A percentile compares a stretch with the other conserved stretches of the same genome.
phyloP scores from a whole-genome alignment of 2,888 invertebrate species.

The Ethmia dodecea region DNA sequence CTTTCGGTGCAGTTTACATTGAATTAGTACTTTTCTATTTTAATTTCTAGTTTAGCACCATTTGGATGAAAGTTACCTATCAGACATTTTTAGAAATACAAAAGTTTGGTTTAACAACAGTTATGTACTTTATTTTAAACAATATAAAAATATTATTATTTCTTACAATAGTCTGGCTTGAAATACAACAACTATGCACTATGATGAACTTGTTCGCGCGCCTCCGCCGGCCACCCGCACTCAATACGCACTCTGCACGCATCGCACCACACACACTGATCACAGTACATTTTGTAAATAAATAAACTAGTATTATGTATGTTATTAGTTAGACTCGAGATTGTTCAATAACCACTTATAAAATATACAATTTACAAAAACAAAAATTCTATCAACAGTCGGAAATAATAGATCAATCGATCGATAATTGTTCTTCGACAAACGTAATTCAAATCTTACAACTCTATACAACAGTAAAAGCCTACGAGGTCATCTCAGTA shows the following conservation, averaged over 20 bases:
- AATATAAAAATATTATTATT: constrained; percentile 74
- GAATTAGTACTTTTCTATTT: constrained; percentile 13
- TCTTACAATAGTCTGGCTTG: constrained; percentile 53
- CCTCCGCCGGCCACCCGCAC: constrained; percentile 7
- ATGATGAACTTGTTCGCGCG: constrained; percentile 9
- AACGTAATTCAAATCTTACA: constrained; percentile 41
- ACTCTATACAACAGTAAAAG: constrained; percentile 59
- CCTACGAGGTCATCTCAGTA: constrained; percentile 39
- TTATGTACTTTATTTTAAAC: constrained; percentile 70
- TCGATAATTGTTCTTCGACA: constrained; percentile 49
- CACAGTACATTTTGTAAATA: constrained; percentile 66
- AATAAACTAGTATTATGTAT: constrained; percentile 41
- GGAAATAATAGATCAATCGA: constrained; percentile 41
- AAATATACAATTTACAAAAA: constrained; percentile 67
- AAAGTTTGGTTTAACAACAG: constrained; percentile 59
- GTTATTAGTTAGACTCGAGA: constrained; percentile 48
- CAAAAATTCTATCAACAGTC: constrained; percentile 51
- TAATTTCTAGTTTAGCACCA: constrained; percentile 61
- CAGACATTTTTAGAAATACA: constrained; percentile 53
- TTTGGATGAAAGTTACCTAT: constrained; percentile 52
- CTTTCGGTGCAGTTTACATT: constrained; percentile 18
- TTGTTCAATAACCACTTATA: constrained; percentile 62
- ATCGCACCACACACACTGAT: constrained; percentile 38
- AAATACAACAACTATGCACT: constrained; percentile 43
- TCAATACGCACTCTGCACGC: constrained; percentile 20